Base-by-base conservation (phyloP, 1,140 invertebrate species). In the Atta texana region DNA sequence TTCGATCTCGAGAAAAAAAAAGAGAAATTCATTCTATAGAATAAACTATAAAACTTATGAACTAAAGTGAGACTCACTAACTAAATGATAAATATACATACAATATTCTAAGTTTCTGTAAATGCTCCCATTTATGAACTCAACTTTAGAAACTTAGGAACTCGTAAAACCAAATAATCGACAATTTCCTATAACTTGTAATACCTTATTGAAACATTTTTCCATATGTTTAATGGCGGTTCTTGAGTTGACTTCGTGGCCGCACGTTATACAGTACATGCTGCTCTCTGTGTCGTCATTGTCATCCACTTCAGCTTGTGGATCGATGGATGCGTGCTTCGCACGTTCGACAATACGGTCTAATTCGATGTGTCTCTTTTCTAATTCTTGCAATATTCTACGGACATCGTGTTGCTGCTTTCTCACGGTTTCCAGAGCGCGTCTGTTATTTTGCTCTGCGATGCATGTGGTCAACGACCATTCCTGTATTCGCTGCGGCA, bases 241-340 rank as follows among this genome's bases (percentile, higher is more conserved):
- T 53, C 97, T 96, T 0, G 97, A 97, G 93, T 98, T 97, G 69
- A 99, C 97, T 95, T 99, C 98, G 94, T 98, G 98, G 0, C 99
- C 99, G 95, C 99, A 99, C 0, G 99, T 99, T 16, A 99, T 98
- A 94, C 99, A 99, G 92, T 99, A 99, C 96, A 98, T 98, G 74
- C 97, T 98, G 88, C 97, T 97, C 92, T 99, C 98, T 64, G 97
- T 97, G 93, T 98, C 98, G 16, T 97, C 96, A 91, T 96, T 96
- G 68, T 97, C 97, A 76, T 97, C 97, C 49, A 96, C 95, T 49
- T 97, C 96, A 28, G 95, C 92, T 51, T 96, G 95, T 1, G 96
- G 95, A 91, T 97, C 96, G 18, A 98, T 96, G 2, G 96, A 95
- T 6, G 96, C 96, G 75, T 96, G 96, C 89, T 97, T 98, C 0